phyloP scores from a whole-genome alignment of 2,113 vertebrate species.

The Dasyornis broadbenti region DNA sequence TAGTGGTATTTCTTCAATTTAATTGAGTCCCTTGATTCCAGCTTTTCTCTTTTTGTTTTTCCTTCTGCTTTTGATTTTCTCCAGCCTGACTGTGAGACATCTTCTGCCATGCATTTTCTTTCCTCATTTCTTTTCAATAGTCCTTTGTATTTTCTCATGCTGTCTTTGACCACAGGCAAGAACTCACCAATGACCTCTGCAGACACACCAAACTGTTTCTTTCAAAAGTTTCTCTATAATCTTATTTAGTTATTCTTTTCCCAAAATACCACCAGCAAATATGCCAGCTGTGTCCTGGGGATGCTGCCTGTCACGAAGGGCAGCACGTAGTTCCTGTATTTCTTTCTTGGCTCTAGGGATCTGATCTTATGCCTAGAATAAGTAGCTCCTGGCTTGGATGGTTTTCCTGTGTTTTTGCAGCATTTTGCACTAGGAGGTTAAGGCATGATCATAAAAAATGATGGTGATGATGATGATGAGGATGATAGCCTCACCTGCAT shows the following conservation, averaged over 20 bases:
- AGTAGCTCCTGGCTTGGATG: background rate
- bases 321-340: background rate
- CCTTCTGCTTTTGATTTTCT: background rate
- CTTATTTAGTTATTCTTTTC: background rate
- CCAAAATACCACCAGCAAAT: background rate
- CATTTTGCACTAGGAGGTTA: background rate
- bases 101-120: background rate
- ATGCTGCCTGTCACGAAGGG: background rate
- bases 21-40: conserved; percentile 9
- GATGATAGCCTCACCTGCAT: background rate
- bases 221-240: background rate
- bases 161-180: background rate
- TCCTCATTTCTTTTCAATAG: background rate
- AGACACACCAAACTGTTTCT: background rate
- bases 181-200: background rate
- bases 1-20: background rate
- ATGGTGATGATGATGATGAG: background rate
- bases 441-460: background rate
- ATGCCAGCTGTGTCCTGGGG: fast-evolving
- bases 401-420: background rate
- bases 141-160: background rate
- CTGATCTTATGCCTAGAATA: background rate
- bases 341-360: too few species aligned
- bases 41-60: background rate
- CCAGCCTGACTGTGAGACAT: background rate